Percentiles rank a stretch among this genome's conserved stretches.
phyloP scores from a whole-genome alignment of 2,888 invertebrate genomes.

The Trypoxylon attenuatum region DNA sequence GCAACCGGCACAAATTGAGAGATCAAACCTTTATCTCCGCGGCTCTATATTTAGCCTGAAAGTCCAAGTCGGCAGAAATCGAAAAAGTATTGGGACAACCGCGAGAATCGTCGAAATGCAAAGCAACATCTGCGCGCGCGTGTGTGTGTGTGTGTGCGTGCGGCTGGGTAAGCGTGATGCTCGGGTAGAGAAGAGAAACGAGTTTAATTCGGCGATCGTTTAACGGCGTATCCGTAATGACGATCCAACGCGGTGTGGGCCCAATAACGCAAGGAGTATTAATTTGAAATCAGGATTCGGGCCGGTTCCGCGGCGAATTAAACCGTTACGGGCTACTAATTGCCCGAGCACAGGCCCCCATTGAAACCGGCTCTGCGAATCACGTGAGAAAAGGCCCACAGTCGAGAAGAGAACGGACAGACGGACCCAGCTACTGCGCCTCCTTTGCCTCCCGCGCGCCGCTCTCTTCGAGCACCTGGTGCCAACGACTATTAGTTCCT shows the following conservation, averaged over 20 bases:
- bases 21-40: no score
- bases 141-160: no score
- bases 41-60: no score
- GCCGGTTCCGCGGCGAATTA: constrained; percentile 33
- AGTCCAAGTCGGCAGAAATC: no score
- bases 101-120: no score
- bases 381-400: constrained; percentile 54
- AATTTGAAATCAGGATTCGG: constrained; percentile 29
- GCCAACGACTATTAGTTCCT: constrained; percentile 53
- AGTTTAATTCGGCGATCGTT: constrained; percentile 1
- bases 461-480: not conserved
- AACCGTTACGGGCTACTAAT: constrained; percentile 58
- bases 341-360: constrained; percentile 42
- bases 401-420: constrained; percentile 43
- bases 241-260: not conserved
- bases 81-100: no score
- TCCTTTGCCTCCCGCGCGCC: no score
- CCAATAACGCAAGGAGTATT: constrained; percentile 30
- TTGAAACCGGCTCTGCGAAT: constrained; percentile 57
- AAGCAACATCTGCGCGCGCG: no score
- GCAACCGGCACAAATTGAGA: no score
- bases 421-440: no score
- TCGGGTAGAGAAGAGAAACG: no score
- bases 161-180: no score
- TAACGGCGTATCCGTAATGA: constrained; percentile 16